Base-by-base conservation (phyloP, 1,140 invertebrate species). In the Tetramorium parvispinum region DNA sequence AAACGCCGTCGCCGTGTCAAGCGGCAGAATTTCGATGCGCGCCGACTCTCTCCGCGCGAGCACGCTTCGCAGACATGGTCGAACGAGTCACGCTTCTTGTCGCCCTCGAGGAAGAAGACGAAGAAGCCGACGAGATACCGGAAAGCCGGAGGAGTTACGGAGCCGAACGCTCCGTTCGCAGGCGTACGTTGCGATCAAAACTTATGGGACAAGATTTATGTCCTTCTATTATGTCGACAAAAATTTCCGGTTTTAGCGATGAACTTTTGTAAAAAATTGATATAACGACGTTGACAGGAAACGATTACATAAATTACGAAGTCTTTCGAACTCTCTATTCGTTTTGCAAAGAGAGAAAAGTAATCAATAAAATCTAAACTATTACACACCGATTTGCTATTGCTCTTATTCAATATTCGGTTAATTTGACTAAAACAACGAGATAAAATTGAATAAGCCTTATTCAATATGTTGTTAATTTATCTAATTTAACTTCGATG, bases 81-180 rank as follows among this genome's bases (percentile, higher is more conserved):
- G 77, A 40, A 40, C 78, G 65, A 55, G 78, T 81, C 78, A 81
- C 49, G 78, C 65, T 81, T 70, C 65, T 81, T 55, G 78, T 81
- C 32, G 49, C 4, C 46, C 32, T 55, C 78, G 63, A 55, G 63
- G 32, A 81, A 70, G 78, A 81, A 43, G 65, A 68, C 49, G 37
- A 55, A 53, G 27, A 3, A 40, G 61, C 77, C 0, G 32, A 10
- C 55, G 78, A 70, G 63, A 81, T 70, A 37, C 49, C 78, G 78
- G 78, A 81, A 81, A 81, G 21, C 10, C 32, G 37, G 5, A 70
- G 78, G n/a, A 68, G 21, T 81, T 57, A 57, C 46, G 61, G 21
- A 40, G 21, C 6, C 37, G 13, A 53, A 63, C 21, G 16, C 24
- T 32, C 24, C 57, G 43, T 53, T n/a, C 63, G 46, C 77, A 66